Percentiles rank a stretch among this genome's conserved stretches.
Conservation (phyloP, 2,797 vertebrate genomes). For the Todus mexicanus region DNA sequence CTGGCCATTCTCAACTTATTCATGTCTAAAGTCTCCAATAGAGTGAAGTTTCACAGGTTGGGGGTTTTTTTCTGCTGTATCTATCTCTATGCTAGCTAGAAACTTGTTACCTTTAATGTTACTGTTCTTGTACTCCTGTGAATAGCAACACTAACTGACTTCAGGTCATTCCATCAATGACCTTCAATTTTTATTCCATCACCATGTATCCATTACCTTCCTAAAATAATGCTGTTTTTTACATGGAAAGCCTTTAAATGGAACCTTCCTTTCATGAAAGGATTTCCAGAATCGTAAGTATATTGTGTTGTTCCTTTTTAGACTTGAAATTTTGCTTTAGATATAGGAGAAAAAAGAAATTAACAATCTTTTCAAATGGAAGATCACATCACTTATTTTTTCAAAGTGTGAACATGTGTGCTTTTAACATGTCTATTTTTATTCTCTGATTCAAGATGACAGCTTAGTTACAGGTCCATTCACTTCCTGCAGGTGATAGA, state of each 20-base stretch:
- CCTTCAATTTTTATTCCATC: neutral
- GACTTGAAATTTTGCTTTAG: neutral
- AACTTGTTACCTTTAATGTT: neutral
- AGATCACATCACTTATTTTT: neutral
- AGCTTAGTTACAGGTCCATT: neutral
- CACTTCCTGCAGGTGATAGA: neutral
- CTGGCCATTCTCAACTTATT: neutral
- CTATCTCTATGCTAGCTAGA: neutral
- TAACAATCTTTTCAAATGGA: neutral
- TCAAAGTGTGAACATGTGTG: neutral
- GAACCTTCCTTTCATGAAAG: neutral
- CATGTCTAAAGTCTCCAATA: neutral
- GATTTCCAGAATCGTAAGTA: neutral
- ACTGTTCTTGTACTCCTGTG: neutral
- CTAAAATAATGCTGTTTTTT: neutral
- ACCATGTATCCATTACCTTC: neutral
- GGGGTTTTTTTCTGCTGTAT: neutral
- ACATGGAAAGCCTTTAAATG: neutral
- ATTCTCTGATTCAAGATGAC: neutral
- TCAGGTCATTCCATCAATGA: neutral
- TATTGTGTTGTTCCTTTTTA: neutral
- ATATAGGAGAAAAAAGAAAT: neutral
- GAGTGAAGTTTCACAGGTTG: neutral
- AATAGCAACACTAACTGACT: neutral
- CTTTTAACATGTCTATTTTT: neutral